Base-by-base conservation (phyloP, 2,113 vertebrate genomes). In the Cathartes aura region DNA sequence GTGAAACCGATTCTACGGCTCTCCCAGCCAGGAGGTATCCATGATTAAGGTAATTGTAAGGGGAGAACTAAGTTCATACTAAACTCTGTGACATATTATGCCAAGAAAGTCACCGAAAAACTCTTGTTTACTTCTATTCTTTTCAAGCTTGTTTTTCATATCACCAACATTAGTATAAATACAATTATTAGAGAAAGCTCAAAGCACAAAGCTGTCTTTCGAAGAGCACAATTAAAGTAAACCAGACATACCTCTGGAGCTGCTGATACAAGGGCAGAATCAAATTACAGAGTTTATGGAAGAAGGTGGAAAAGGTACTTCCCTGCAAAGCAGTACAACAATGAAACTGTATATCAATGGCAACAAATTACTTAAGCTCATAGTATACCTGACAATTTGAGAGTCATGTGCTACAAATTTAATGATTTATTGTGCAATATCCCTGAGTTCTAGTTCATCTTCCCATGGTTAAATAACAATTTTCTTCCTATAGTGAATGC, bases 11-110 rank as follows among this genome's bases (percentile, higher is more conserved):
- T 83, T 95, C 48, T 52, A 59, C 12, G 55, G 32, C 24, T 60
- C 59, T 68, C 58, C 82, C 24, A 66, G 70, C 27, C 76, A 95
- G 59, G 58, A 96, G 95, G 87, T 95, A 96, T 75, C 92, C 56
- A 48, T 19, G 15, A 95, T 85, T 78, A 83, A 95, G 89, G 63
- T 75, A 82, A 93, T 94, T 92, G 82, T 43, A 64, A 84, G 81
- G 75, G 36, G n/a, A 87, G 80, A 97, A 89, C 29, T 64, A 89
- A 94, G 82, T 83, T 95, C 67, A 92, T 53, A 70, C 40, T 72
- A 66, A 76, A 62, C 21, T 92, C 56, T 58, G 23, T 76, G 52
- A 95, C 36, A 30, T 62, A 78, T 29, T 56, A 60, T 45, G 52
- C 13, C 58, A 75, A 89, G 74, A 82, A 91, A 85, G 43, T 58